Conservation (phyloP, 2,888 invertebrate species). For the Ormyrus nitidulus region DNA sequence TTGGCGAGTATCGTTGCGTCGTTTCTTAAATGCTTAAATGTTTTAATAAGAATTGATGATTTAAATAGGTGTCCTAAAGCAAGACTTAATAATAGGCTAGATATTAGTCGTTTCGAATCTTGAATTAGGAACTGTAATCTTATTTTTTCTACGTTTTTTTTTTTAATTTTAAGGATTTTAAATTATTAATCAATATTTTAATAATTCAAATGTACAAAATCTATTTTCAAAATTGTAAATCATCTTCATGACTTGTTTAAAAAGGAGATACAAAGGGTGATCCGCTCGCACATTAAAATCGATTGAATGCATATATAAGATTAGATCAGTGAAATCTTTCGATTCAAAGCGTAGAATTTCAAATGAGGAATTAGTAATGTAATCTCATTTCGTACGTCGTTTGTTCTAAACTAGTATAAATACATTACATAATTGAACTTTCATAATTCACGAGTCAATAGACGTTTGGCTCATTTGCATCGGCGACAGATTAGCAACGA, state of each 20-base stretch:
- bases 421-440: conserved; percentile 23
- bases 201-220: background rate
- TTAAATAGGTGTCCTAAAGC: no score
- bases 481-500: background rate
- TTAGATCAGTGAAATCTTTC: conserved; percentile 2
- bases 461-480: background rate
- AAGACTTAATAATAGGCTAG: no score
- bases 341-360: conserved; percentile 14
- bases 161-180: background rate
- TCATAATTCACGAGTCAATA: background rate
- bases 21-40: no score
- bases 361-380: conserved; percentile 11
- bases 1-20: no score
- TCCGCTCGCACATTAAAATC: background rate
- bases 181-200: background rate
- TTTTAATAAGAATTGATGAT: no score
- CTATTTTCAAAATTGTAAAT: background rate
- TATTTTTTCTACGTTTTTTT: background rate
- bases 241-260: background rate
- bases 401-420: background rate
- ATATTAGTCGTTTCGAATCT: no score
- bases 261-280: background rate
- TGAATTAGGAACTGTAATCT: no score
- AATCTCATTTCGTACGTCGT: background rate
- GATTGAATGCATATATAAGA: background rate